Base-by-base conservation (phyloP, 1,140 invertebrate genomes). In the Diprion similis region DNA sequence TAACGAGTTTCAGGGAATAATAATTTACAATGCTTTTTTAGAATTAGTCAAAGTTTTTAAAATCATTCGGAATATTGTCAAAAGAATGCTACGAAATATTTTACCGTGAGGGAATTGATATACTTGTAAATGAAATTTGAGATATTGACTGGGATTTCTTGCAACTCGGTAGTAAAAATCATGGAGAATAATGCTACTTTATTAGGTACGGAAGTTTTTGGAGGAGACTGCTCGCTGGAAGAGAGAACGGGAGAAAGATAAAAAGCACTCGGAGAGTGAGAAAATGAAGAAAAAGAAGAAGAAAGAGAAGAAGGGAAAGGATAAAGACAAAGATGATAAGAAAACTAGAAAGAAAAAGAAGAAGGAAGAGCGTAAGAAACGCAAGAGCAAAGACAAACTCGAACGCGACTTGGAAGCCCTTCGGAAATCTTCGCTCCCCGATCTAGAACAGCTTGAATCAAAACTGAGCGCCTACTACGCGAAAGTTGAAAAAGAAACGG, bases 221-320 rank as follows among this genome's bases (percentile, higher is more conserved):
- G 94, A 94, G 77, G 94, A 95, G 78, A 94, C 93, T 10, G 92
- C 91, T 51, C 92, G 93, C 80, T 95, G 94, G 89, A 95, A 95
- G 79, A 82, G 84, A n/a, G 85, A 88, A 68, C 86, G 87, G 66
- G 89, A 90, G 71, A 92, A 93, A 77, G 92, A 93, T 77, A 92
- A 93, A 79, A 92, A 92, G 78, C 91, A 92, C 76, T 90, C 89
- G 77, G 89, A 89, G 17, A 87, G 88, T 24, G 92, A 93, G 51
- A 92, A 93, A 76, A 90, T 92, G 75, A 94, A 94, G 82, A 93
- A 92, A 72, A 90, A 90, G 80, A 93, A 94, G 82, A 92, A 93
- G 76, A 92, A 94, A 75, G 92, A 92, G 77, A 92, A 92, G 78
- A 88, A 88, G 59, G 87, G 88, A 3, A 90, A 91, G 76, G 90